Conservation (phyloP, 2,888 invertebrate species). For the Deroplatys truncata region DNA sequence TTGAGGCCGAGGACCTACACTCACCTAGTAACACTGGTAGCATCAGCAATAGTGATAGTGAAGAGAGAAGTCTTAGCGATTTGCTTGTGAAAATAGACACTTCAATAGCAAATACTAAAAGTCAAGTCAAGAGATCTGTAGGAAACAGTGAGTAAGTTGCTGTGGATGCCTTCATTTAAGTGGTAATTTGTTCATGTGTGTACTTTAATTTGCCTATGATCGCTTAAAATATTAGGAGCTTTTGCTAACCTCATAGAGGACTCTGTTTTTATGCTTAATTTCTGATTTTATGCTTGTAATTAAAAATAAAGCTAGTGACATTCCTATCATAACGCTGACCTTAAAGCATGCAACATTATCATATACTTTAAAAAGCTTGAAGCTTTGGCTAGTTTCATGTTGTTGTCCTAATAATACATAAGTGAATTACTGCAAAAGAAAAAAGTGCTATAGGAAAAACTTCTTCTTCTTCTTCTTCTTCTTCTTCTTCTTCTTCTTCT, state of each 20-base stretch:
- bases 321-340: too few relatives aligned
- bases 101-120: constrained; percentile 77
- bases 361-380: too few relatives aligned
- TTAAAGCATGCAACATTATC: too few relatives aligned
- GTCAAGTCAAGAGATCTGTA: constrained; percentile 75
- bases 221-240: background rate
- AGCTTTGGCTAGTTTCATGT: too few relatives aligned
- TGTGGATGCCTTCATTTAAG: background rate
- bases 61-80: constrained; percentile 71
- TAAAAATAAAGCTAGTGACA: too few relatives aligned
- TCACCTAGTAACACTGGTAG: constrained; percentile 2
- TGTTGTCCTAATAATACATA: too few relatives aligned
- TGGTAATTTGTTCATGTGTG: background rate
- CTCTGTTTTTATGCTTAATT: too few relatives aligned
- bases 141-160: constrained; percentile 76
- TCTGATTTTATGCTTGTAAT: too few relatives aligned
- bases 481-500: too few relatives aligned
- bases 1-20: constrained; percentile 30
- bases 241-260: background rate
- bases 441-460: too few relatives aligned
- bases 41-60: constrained; percentile 36
- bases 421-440: too few relatives aligned
- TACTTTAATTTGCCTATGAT: background rate
- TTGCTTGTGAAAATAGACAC: constrained; percentile 80
- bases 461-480: too few relatives aligned